Percentiles rank a stretch among this genome's conserved stretches.
These are phyloP conservation scores for Leptinotarsa lineolata DNA, from an alignment of 1,140 invertebrate genomes.

Conservation along the genomic window DNA sequence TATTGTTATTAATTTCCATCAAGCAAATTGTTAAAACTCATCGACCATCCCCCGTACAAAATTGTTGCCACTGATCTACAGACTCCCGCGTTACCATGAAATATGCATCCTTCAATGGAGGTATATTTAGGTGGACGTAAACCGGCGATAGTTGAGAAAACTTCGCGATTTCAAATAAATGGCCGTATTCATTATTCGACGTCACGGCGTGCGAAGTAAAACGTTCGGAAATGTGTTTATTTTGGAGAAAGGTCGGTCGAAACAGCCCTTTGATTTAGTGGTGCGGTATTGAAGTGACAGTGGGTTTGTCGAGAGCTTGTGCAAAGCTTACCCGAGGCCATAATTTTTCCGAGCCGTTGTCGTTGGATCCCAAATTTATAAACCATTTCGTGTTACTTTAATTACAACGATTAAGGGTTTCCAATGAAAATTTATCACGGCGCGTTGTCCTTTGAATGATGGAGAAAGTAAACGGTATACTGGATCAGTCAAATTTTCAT, in stretches of 20 bases:
- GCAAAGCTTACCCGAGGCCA: constrained; percentile 42
- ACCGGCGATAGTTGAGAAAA: constrained; percentile 22
- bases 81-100: not conserved
- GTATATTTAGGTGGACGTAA: constrained; percentile 21
- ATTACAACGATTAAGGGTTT: constrained; percentile 23
- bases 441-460: not conserved
- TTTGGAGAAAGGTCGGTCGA: constrained; percentile 42
- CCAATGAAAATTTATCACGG: constrained; percentile 2
- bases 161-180: constrained; percentile 18
- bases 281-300: constrained; percentile 52
- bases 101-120: not conserved
- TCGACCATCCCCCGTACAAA: not conserved
- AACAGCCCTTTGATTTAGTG: constrained; percentile 50
- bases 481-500: too few relatives aligned
- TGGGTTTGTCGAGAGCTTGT: constrained; percentile 46
- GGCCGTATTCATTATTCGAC: constrained; percentile 27
- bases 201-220: constrained; percentile 19
- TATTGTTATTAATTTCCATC: not conserved
- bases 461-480: not conserved
- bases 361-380: constrained; percentile 19
- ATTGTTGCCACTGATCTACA: not conserved
- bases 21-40: not conserved
- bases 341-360: constrained; percentile 45
- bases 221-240: constrained; percentile 41
- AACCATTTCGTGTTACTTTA: constrained; percentile 24